Percentiles rank a stretch among this genome's conserved stretches.
Conservation (phyloP, 2,113 vertebrate species). For the Alouatta palliata region DNA sequence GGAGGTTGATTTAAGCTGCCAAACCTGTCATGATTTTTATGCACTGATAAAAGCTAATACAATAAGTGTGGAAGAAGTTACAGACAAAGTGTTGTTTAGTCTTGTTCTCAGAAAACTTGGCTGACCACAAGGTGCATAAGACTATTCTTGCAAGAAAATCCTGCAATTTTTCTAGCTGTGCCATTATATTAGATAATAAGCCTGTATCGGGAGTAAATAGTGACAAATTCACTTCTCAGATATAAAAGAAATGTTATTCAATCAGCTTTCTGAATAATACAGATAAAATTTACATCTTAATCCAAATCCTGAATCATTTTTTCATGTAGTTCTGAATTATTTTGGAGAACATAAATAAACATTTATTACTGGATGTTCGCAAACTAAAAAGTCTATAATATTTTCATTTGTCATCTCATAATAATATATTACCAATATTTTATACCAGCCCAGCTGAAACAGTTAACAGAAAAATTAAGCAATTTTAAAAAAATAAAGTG, state of each 20-base stretch:
- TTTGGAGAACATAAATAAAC: neutral
- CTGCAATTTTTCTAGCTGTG: neutral
- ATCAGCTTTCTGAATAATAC: neutral
- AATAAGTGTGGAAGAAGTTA: neutral
- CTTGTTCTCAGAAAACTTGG: neutral
- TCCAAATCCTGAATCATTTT: neutral
- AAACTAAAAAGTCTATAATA: neutral
- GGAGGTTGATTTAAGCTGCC: neutral
- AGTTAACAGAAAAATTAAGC: neutral
- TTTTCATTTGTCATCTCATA: neutral
- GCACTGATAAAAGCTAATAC: neutral
- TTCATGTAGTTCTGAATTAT: neutral
- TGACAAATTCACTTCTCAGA: neutral
- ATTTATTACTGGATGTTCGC: conserved; percentile 5
- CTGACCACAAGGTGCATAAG: neutral
- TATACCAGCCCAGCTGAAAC: neutral
- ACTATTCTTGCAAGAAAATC: neutral
- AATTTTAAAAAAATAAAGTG: neutral
- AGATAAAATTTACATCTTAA: neutral
- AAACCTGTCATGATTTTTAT: neutral
- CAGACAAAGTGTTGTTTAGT: neutral
- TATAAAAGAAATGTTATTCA: neutral
- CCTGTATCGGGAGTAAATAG: neutral
- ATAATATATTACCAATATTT: neutral
- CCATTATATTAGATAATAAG: neutral